phyloP scores from a whole-genome alignment of 2,888 invertebrate species.

The Dicyrtomina minuta region DNA sequence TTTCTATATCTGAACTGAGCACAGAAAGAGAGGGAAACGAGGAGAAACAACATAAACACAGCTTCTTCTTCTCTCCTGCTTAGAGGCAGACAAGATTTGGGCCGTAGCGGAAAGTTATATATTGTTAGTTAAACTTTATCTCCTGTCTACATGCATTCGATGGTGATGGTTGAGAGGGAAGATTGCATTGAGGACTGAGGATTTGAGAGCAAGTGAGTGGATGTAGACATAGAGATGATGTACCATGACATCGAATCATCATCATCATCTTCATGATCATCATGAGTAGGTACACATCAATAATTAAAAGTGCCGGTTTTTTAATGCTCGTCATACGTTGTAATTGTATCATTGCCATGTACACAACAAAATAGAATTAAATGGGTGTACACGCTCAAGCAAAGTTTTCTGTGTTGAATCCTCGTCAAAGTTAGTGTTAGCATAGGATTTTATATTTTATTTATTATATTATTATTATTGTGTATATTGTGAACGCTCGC shows the following conservation, averaged over 20 bases:
- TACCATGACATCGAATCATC: not conserved
- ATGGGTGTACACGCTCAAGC: conserved; percentile 26
- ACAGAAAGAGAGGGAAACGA: too few relatives aligned
- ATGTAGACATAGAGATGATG: conserved; percentile 4
- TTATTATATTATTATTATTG: not conserved
- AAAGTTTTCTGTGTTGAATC: conserved; percentile 18
- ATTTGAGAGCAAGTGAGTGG: too few relatives aligned
- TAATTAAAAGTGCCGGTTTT: conserved; percentile 32
- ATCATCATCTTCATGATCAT: not conserved
- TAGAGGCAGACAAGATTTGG: too few relatives aligned
- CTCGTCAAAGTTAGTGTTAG: conserved; percentile 1
- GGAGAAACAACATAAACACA: too few relatives aligned
- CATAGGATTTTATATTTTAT: not conserved
- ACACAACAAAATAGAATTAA: conserved; percentile 26
- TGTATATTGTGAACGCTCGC: not conserved
- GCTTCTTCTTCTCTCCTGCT: too few relatives aligned
- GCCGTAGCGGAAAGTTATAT: too few relatives aligned
- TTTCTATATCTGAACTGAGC: too few relatives aligned
- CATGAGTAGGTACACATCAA: conserved; percentile 11
- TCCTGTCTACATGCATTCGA: too few relatives aligned
- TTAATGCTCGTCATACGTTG: conserved; percentile 15
- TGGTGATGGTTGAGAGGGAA: too few relatives aligned
- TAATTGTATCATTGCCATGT: conserved; percentile 26
- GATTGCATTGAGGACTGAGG: too few relatives aligned
- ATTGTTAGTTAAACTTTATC: too few relatives aligned